Evolutionary conservation across 1,140 invertebrate genomes (phyloP), one percentile per base, ranked within the genome.

Genomic region (Dreissena polymorpha): DNA sequence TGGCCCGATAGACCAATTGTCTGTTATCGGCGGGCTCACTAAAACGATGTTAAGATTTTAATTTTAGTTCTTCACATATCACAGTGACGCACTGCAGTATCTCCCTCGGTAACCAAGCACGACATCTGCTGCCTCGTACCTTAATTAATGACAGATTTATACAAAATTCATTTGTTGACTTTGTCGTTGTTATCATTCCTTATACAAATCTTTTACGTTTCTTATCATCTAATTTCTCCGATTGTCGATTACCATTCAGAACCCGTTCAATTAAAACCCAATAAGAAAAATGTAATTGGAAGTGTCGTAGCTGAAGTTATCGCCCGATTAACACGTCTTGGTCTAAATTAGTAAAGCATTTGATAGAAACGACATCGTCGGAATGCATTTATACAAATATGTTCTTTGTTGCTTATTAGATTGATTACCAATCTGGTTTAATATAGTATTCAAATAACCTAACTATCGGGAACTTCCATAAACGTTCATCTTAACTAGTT

Each of bases 131-230:
- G 29, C 21, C 63, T 27, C 14, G 29, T 23, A 21, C 39, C 63
- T 51, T 73, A 82, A 82, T 82, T 65, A 82, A 82, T 72, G 71
- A 68, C 57, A 74, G 57, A 53, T 73, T 73, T 82, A 82, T 74
- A 63, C 27, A 29, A 53, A 65, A 8, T 63, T 39, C 70, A 82
- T 82, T 27, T 82, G 79, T 82, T 82, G 70, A 82, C 79, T 82
- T 65, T 74, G 23, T 18, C 25, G 49, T 67, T 53, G 29, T 82
- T 72, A 82, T 82, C 79, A 39, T 27, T 67, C 74, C 70, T 64
- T 57, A 82, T 57, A 73, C 70, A 39, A 72, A 68, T 60, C 65
- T 14, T 23, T 51, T 51, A 27, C 71, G 27, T 18, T 64, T 27
- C 55, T 73, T 74, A 82, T 82, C 79, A 50, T 14, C 53, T 74